phyloP scores from a whole-genome alignment of 1,140 invertebrate genomes.

The Ips typographus region DNA sequence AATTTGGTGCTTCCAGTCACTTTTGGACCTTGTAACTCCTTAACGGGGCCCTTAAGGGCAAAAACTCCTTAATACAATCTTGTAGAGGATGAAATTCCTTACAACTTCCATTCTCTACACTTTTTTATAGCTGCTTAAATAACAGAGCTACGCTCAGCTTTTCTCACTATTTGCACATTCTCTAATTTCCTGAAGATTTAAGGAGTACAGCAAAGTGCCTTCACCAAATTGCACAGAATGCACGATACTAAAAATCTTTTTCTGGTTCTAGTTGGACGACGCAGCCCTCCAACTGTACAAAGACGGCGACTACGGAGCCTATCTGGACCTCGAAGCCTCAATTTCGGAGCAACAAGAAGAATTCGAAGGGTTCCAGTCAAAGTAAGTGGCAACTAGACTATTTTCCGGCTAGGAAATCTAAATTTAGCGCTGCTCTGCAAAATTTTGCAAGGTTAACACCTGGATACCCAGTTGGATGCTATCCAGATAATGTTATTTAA shows the following conservation, averaged over 20 bases:
- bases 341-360: slow-evolving; percentile 95
- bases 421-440: background rate
- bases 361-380: slow-evolving; percentile 89
- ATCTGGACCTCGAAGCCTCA: slow-evolving; percentile 92
- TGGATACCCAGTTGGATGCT: slow-evolving; percentile 20
- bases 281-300: slow-evolving; percentile 94
- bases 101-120: too few species aligned
- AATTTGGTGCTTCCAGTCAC: too few species aligned
- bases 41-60: too few species aligned
- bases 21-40: too few species aligned
- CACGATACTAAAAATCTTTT: background rate
- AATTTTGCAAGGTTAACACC: slow-evolving; percentile 24
- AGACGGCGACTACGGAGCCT: slow-evolving; percentile 94
- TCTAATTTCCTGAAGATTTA: too few species aligned
- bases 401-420: background rate
- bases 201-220: too few species aligned
- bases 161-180: too few species aligned
- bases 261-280: slow-evolving; percentile 85
- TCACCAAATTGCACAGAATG: background rate
- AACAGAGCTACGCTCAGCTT: too few species aligned
- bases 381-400: slow-evolving; percentile 64
- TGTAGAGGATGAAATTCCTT: too few species aligned
- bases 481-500: slow-evolving; percentile 10
- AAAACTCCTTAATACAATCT: too few species aligned
- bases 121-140: too few species aligned